phyloP scores from a whole-genome alignment of 2,113 vertebrate species.

The Odocoileus virginianus region DNA sequence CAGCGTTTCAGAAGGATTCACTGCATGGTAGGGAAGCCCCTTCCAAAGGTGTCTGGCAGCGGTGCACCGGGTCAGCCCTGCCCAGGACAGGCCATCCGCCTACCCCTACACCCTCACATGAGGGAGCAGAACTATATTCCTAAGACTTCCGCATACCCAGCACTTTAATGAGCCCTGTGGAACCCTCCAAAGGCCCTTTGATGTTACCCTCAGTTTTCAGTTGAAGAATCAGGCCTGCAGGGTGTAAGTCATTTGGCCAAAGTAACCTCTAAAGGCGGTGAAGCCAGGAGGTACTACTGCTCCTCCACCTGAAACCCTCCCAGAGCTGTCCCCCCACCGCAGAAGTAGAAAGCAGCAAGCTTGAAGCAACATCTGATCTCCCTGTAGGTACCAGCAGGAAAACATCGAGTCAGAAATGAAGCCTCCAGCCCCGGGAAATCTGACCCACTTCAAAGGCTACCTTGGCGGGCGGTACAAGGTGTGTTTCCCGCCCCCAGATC shows the following conservation, averaged over 20 bases:
- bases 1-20: neutral
- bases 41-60: neutral
- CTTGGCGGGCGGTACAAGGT: neutral
- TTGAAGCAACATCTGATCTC: neutral
- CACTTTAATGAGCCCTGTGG: rapidly evolving
- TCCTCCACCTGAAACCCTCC: neutral
- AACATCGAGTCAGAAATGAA: neutral
- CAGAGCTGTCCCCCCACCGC: neutral
- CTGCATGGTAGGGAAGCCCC: neutral
- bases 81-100: neutral
- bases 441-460: neutral
- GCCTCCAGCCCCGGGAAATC: neutral
- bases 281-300: neutral
- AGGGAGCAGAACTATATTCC: neutral
- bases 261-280: neutral
- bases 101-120: neutral
- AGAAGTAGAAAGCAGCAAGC: neutral
- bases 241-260: neutral
- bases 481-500: neutral
- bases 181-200: neutral
- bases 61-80: neutral
- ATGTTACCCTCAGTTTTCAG: neutral
- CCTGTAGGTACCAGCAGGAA: neutral
- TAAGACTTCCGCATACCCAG: rapidly evolving
- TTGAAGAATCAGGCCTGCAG: neutral